Evolutionary conservation across 1,140 invertebrate species (phyloP).

Genomic region (Vanessa atalanta): DNA sequence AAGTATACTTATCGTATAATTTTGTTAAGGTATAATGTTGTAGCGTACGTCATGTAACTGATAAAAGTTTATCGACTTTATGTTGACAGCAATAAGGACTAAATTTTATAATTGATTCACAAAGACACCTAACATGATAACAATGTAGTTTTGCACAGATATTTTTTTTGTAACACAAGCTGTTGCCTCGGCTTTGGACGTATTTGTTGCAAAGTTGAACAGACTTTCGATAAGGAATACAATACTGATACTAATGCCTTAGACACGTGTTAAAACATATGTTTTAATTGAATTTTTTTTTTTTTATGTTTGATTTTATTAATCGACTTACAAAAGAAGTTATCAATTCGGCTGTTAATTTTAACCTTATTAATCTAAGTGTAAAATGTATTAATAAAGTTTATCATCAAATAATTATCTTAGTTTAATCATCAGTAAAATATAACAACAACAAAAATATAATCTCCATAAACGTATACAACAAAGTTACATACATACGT

Average conservation of each 20-base stretch:
- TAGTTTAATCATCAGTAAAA: no score
- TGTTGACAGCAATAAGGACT: background rate
- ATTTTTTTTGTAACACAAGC: constrained; percentile 5
- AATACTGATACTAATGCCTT: background rate
- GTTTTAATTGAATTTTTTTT: no score
- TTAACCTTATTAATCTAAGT: no score
- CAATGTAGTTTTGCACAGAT: background rate
- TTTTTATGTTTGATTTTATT: no score
- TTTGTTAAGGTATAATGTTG: background rate
- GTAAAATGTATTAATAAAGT: no score
- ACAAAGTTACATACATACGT: no score
- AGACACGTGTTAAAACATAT: no score
- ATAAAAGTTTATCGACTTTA: constrained; percentile 1
- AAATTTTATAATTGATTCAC: background rate
- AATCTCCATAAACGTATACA: no score
- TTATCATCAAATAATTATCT: no score
- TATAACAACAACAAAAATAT: no score
- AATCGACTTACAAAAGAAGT: background rate
- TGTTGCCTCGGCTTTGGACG: background rate
- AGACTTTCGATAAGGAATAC: no score
- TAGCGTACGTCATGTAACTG: background rate
- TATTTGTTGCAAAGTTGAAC: background rate
- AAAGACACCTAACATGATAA: background rate
- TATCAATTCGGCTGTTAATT: no score
- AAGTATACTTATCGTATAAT: constrained; percentile 1